Percentiles rank a stretch among this genome's conserved stretches.
phyloP scores from a whole-genome alignment of 2,797 vertebrate genomes.

The Scomberomorus guttatus region DNA sequence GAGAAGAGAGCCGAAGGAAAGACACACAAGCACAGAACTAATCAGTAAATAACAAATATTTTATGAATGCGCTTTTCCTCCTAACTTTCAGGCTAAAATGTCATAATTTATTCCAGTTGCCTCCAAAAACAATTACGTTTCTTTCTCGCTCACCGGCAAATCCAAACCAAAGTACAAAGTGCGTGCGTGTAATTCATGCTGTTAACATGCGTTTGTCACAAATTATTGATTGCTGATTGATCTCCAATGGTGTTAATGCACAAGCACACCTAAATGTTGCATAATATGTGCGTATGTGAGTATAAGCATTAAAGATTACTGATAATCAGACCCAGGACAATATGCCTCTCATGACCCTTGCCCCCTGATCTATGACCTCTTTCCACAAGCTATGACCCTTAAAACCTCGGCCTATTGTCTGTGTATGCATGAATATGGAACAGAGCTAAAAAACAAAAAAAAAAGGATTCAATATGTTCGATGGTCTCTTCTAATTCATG shows the following conservation, averaged over 20 bases:
- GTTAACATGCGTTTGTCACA: slow-evolving; percentile 52
- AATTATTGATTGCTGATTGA: slow-evolving; percentile 70
- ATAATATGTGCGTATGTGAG: slow-evolving; percentile 35
- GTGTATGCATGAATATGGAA: slow-evolving; percentile 24
- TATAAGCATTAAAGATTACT: slow-evolving; percentile 47
- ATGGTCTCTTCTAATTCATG: slow-evolving; percentile 1
- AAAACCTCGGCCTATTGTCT: slow-evolving; percentile 22
- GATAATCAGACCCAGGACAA: slow-evolving; percentile 68
- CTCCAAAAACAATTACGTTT: slow-evolving; percentile 2
- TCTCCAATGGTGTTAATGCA: slow-evolving; percentile 43
- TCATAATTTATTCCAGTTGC: slow-evolving; percentile 11
- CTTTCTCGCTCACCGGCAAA: slow-evolving; percentile 5
- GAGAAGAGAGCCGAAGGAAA: slow-evolving; percentile 12
- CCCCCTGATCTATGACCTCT: slow-evolving; percentile 65
- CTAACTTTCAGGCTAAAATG: neutral
- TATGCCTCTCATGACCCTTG: slow-evolving; percentile 55
- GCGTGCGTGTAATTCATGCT: slow-evolving; percentile 27
- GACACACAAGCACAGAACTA: neutral
- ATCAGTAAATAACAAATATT: slow-evolving; percentile 47
- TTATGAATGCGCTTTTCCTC: slow-evolving; percentile 6
- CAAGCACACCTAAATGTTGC: slow-evolving; percentile 26
- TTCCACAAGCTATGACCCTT: slow-evolving; percentile 42
- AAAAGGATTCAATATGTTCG: neutral
- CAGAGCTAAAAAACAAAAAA: neutral
- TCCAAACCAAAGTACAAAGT: slow-evolving; percentile 34